Evolutionary conservation across 2,113 vertebrate genomes (phyloP), one percentile per base, ranked within the genome.

Genomic region (Rhinoptilus africanus): DNA sequence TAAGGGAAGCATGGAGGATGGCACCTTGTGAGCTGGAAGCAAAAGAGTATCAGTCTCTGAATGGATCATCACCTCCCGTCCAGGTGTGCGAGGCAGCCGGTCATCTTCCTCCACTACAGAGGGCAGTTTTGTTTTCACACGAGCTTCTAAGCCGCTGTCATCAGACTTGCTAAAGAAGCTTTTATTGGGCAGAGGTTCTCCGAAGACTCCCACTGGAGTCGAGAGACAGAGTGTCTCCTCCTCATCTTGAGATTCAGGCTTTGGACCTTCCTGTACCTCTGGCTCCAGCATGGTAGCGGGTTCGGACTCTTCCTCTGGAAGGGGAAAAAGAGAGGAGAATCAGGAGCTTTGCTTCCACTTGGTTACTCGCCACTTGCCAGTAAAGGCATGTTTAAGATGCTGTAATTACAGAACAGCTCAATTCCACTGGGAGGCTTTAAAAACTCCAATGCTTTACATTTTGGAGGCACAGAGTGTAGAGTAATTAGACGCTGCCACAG

Each of bases 1-100:
- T 72, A 99, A 97, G 64, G 98, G 98, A 89, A 98, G 98, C 88
- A 98, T 92, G 88, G 97, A 98, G 93, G 96, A 97, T 92, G 97
- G 98, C 91, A 96, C 94, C 85, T 96, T 94, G 45, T 96, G 97
- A 54, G 95, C 89, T 53, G 97, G 80, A 85, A 96, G 94, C 57
- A 93, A 27, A 32, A 96, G 69, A 32, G 95, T 14, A 47, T 98
- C 96, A 1, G 98, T 85, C n/a, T 99, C 98, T 11, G 97, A 48
- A 18, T 84, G 98, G 85, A 96, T 51, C 22, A 84, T 60, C 62
- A 94, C 91, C 80, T 98, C 98, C 78, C 84, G 98, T 4, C 98
- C 97, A 0, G 98, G 98, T 10, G 98, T 98, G 88, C 95, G 97
- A 66, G 98, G 97, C 62, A 97, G 98, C 37, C 97, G 96, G 45